These are phyloP conservation scores for Callyntrura guangdongensis DNA, from an alignment of 2,888 invertebrate species.

Conservation along the genomic window DNA sequence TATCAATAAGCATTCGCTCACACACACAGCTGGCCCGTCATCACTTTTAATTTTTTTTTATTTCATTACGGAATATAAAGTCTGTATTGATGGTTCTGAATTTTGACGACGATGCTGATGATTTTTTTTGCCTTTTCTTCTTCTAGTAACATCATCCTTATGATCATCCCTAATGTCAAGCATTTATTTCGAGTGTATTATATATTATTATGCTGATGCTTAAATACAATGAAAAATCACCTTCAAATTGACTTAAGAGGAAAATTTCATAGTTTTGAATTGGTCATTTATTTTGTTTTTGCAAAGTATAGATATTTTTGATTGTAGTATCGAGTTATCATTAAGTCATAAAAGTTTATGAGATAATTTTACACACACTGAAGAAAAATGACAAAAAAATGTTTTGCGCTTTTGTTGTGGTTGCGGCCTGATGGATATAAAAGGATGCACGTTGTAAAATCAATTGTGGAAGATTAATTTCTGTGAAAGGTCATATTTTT, in stretches of 20 bases:
- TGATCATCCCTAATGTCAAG: slow-evolving; percentile 7
- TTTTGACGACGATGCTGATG: slow-evolving; percentile 8
- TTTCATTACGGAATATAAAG: slow-evolving; percentile 31
- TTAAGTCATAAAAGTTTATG: slow-evolving; percentile 75
- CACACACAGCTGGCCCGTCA: slow-evolving; percentile 40
- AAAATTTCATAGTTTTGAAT: slow-evolving; percentile 49
- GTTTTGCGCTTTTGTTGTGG: slow-evolving; percentile 1
- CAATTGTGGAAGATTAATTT: slow-evolving; percentile 36
- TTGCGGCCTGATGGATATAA: neutral
- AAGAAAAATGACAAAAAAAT: slow-evolving; percentile 62
- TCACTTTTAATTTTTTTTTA: slow-evolving; percentile 37
- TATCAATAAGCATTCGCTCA: slow-evolving; percentile 45
- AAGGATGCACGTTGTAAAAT: neutral
- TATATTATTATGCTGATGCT: slow-evolving; percentile 34
- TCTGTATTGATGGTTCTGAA: neutral
- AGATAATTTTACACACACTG: slow-evolving; percentile 55
- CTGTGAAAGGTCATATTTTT: slow-evolving; percentile 16
- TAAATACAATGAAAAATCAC: slow-evolving; percentile 24
- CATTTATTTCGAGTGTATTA: slow-evolving; percentile 21
- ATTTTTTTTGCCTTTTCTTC: neutral
- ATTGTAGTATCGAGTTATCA: slow-evolving; percentile 56
- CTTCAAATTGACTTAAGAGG: slow-evolving; percentile 48
- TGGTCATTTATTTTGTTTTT: slow-evolving; percentile 9
- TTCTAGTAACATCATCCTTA: neutral
- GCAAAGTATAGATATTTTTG: slow-evolving; percentile 26